Evolutionary conservation across 2,888 invertebrate species (phyloP).

Genomic region (Drosophila testacea): DNA sequence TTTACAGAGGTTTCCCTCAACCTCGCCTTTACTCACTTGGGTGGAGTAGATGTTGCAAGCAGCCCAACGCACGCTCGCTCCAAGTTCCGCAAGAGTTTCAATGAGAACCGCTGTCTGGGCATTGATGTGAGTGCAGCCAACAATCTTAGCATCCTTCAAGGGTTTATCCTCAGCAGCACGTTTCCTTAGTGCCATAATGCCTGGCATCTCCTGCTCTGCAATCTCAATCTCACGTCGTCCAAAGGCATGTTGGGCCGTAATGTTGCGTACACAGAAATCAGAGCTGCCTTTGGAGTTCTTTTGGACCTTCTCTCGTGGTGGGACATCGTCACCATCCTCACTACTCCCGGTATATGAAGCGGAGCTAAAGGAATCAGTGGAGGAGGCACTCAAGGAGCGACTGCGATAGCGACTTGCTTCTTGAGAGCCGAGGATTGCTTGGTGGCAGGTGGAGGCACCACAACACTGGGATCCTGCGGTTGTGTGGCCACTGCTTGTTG

Average conservation of each 20-base stretch:
- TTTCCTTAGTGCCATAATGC: slow-evolving; percentile 96
- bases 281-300: slow-evolving; percentile 93
- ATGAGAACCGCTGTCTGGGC: slow-evolving; percentile 98
- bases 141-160: slow-evolving; percentile 96
- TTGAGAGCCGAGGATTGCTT: slow-evolving; percentile 91
- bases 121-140: slow-evolving; percentile 99
- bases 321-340: slow-evolving; percentile 96
- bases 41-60: slow-evolving; percentile 99
- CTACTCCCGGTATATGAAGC: slow-evolving; percentile 91
- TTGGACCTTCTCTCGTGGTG: slow-evolving; percentile 96
- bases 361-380: slow-evolving; percentile 95
- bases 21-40: slow-evolving; percentile 87
- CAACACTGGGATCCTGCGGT: slow-evolving; percentile 62
- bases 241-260: slow-evolving; percentile 94
- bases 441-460: slow-evolving; percentile 71
- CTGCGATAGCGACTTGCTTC: slow-evolving; percentile 95
- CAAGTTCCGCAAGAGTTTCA: slow-evolving; percentile 94
- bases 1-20: not conserved
- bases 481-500: slow-evolving; percentile 53
- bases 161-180: slow-evolving; percentile 97
- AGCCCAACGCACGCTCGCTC: slow-evolving; percentile 97
- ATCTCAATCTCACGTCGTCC: slow-evolving; percentile 98
- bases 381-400: slow-evolving; percentile 96
- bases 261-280: slow-evolving; percentile 97
- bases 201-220: slow-evolving; percentile 99